Conservation (phyloP, 2,113 vertebrate genomes). For the Chaenocephalus aceratus region DNA sequence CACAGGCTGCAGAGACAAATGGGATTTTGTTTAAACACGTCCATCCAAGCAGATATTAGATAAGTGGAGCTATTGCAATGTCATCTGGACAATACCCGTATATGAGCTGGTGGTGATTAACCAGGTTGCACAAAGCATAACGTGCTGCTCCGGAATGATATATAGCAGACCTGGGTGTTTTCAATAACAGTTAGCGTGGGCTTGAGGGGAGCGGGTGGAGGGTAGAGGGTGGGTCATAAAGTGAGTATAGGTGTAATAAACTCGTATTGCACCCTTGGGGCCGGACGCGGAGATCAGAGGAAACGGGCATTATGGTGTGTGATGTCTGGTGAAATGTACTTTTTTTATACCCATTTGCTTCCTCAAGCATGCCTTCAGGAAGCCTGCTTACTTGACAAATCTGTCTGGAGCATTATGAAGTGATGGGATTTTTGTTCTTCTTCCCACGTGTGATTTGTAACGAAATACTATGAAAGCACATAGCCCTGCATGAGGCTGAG, state of each 20-base stretch:
- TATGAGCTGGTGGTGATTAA: constrained; percentile 66
- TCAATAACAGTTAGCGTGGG: constrained; percentile 84
- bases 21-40: constrained; percentile 65
- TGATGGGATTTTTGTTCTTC: background rate
- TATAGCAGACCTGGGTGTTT: constrained; percentile 80
- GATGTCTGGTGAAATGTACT: constrained; percentile 67
- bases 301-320: constrained; percentile 70
- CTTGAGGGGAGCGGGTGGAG: constrained; percentile 68
- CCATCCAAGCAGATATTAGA: constrained; percentile 68
- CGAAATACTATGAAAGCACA: constrained; percentile 45
- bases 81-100: constrained; percentile 48
- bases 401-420: constrained; percentile 7
- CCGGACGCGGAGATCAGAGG: constrained; percentile 75
- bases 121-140: constrained; percentile 66
- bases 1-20: constrained; percentile 66
- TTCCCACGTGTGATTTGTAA: constrained; percentile 43
- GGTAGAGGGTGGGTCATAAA: constrained; percentile 76
- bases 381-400: constrained; percentile 42
- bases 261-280: constrained; percentile 84
- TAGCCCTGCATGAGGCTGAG: constrained; percentile 41
- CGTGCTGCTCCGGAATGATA: constrained; percentile 80
- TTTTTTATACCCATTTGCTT: constrained; percentile 62
- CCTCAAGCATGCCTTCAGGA: constrained; percentile 35
- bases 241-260: constrained; percentile 84
- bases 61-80: constrained; percentile 64